Evolutionary conservation across 2,797 vertebrate species (phyloP), one percentile per base, ranked within the genome.

Genomic region (Morus bassanus): DNA sequence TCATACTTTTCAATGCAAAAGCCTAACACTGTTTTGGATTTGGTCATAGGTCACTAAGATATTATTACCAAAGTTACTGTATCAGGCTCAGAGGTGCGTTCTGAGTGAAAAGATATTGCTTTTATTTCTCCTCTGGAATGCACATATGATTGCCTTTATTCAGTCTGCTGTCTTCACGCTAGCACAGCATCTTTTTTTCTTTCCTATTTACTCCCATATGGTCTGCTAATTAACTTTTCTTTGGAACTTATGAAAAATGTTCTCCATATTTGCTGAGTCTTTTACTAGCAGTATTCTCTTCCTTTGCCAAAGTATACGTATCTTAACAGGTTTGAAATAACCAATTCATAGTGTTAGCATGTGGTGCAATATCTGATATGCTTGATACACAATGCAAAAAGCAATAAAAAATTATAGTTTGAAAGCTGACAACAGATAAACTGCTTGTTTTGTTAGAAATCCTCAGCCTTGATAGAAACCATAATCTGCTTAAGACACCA

Each of bases 191-290:
- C 69, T 94, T 92, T 87, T 87, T 88, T 68, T 67, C 50, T 78
- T 78, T 89, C 10, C 30, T 93, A 10, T 95, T 89, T 88, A 64
- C 57, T 92, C 86, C 57, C 81, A 95, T 75, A 89, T 59, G 81
- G 39, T 88, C 93, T 91, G 50, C 83, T 94, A 95, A 92, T 94
- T 88, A 96, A 80, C 65, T 95, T 93, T 82, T 85, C 63, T 76
- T 88, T 3, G 7, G 51, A 92, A 75, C 14, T 68, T 77, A 72
- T 33, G 51, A 92, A 93, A 94, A 92, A 80, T 31, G 11, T 77
- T 95, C 53, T 81, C 50, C 57, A 13, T 78, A 68, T 88, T 91
- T 76, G 27, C 88, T 45, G 50, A 89, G 57, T 65, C 57, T 82
- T 83, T 89, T 51, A 68, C 54, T 72, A 92, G 48, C 45, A 83